Evolutionary conservation across 2,888 invertebrate genomes (phyloP).

Genomic region (Caprella mutica): DNA sequence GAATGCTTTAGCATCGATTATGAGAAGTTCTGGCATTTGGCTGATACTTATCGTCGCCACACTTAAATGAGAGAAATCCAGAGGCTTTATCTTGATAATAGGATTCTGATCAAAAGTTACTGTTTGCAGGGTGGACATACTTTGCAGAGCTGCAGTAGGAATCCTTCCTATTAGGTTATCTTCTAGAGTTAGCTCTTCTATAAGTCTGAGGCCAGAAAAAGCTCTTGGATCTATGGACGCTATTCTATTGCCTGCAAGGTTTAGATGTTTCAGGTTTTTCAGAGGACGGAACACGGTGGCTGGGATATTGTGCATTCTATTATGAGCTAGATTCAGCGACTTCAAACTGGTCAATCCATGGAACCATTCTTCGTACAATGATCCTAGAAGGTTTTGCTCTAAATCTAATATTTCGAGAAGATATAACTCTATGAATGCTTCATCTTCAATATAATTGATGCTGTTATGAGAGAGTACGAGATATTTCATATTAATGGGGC

Average conservation of each 20-base stretch:
- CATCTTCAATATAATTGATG: conserved; percentile 40
- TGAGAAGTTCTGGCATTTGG: conserved; percentile 39
- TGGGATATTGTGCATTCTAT: conserved; percentile 38
- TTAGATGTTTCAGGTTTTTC: conserved; percentile 36
- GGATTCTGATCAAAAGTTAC: conserved; percentile 28
- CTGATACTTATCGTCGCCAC: conserved; percentile 39
- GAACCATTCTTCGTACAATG: conserved; percentile 41
- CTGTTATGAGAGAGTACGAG: conserved; percentile 40
- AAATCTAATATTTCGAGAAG: conserved; percentile 39
- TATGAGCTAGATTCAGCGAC: conserved; percentile 39
- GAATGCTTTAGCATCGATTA: conserved; percentile 41
- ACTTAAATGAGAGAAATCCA: conserved; percentile 37
- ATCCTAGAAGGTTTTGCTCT: conserved; percentile 39
- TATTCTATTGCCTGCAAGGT: conserved; percentile 38
- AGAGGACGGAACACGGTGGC: conserved; percentile 37
- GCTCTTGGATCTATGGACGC: conserved; percentile 37
- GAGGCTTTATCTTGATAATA: conserved; percentile 28
- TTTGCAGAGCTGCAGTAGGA: conserved; percentile 27
- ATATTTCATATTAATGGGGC: conserved; percentile 38
- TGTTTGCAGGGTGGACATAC: conserved; percentile 15
- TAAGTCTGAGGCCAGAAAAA: conserved; percentile 38
- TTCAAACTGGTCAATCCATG: conserved; percentile 38
- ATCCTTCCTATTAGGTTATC: conserved; percentile 34
- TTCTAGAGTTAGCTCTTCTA: conserved; percentile 36
- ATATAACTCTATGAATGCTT: conserved; percentile 40